A percentile compares a stretch with the other conserved stretches of the same genome.
Evolutionary conservation across 2,113 vertebrate genomes (phyloP).

Genomic region (Pontoporia blainvillei): DNA sequence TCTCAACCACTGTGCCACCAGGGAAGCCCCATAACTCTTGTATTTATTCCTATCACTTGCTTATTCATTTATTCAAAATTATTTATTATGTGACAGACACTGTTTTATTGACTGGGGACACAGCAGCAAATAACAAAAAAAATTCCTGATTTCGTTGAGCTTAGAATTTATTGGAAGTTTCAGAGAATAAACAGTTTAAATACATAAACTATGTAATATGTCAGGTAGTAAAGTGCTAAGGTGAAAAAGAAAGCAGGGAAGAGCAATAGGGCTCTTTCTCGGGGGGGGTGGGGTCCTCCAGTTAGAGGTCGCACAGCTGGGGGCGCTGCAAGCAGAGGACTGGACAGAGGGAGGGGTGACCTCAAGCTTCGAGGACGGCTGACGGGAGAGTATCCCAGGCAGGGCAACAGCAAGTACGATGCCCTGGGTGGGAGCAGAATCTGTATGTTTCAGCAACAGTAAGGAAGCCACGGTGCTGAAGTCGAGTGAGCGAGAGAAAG

Average conservation of each 20-base stretch:
- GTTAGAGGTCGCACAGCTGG: background rate
- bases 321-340: background rate
- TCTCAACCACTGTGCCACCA: too few species aligned
- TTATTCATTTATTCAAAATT: background rate
- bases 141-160: background rate
- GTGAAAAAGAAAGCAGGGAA: background rate
- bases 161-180: background rate
- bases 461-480: background rate
- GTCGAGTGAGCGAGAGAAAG: background rate
- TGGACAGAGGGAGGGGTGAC: background rate
- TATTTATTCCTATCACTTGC: background rate
- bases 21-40: too few species aligned
- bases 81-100: background rate
- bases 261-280: background rate
- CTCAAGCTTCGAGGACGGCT: background rate
- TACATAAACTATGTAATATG: background rate
- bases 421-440: background rate
- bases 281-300: background rate
- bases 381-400: background rate
- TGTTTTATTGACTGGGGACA: background rate
- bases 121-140: background rate
- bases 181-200: background rate
- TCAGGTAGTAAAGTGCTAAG: background rate
- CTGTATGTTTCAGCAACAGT: background rate
- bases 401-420: background rate